Evolutionary conservation across 2,888 invertebrate species (phyloP).

Genomic region (Thysanoteuthis rhombus): DNA sequence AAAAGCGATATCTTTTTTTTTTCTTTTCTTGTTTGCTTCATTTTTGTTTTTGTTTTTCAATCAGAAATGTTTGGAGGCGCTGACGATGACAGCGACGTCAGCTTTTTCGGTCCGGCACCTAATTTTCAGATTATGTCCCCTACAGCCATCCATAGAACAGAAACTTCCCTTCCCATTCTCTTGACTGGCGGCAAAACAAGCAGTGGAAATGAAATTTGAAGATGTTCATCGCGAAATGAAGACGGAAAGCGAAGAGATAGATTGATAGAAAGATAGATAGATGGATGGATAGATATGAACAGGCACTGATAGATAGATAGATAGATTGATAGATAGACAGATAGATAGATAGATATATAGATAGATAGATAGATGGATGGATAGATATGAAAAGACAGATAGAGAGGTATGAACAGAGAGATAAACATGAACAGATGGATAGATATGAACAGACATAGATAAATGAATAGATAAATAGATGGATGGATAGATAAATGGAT

Average conservation of each 20-base stretch:
- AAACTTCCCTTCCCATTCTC: neutral
- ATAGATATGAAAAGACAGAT: neutral
- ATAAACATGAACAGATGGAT: neutral
- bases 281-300: too few species aligned
- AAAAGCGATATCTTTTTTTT: neutral
- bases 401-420: neutral
- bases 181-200: neutral
- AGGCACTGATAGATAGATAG: neutral
- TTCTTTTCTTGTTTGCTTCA: neutral
- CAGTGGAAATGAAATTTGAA: neutral
- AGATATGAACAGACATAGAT: neutral
- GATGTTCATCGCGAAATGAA: neutral
- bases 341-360: neutral
- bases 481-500: neutral
- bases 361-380: neutral
- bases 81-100: neutral
- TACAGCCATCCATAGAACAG: neutral
- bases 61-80: neutral
- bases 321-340: neutral
- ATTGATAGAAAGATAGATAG: neutral
- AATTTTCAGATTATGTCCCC: neutral
- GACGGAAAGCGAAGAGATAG: neutral
- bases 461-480: neutral
- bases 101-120: constrained; percentile 12
- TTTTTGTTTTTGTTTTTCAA: neutral